These are phyloP conservation scores for Mycetomoellerius zeteki DNA, from an alignment of 1,140 invertebrate species.

Conservation along the genomic window DNA sequence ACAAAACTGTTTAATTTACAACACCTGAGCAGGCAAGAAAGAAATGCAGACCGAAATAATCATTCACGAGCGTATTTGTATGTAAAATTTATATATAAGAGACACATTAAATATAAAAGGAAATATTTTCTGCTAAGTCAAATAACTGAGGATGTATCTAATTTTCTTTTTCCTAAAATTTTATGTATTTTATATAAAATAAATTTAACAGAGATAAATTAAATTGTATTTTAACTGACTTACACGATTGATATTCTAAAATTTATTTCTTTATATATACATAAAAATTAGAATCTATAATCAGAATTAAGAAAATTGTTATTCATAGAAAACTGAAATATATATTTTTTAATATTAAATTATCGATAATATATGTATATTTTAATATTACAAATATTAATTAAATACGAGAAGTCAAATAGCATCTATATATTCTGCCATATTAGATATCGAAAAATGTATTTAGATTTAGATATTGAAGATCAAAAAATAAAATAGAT, in stretches of 20 bases:
- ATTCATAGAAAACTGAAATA: background rate
- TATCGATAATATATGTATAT: background rate
- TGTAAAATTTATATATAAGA: background rate
- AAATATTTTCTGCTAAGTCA: background rate
- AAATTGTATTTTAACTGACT: background rate
- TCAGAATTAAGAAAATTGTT: background rate
- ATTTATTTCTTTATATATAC: background rate
- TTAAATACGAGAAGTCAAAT: constrained; percentile 43
- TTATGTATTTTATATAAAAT: constrained; percentile 26
- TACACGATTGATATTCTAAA: background rate
- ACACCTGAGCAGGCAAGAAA: background rate
- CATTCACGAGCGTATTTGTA: background rate
- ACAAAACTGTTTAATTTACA: background rate
- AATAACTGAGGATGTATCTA: background rate
- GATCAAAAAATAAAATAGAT: background rate
- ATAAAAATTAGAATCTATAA: constrained; percentile 7
- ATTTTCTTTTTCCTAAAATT: constrained; percentile 15
- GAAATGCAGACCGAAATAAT: background rate
- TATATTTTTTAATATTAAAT: constrained; percentile 1
- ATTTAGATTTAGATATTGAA: constrained; percentile 3
- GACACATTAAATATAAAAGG: background rate
- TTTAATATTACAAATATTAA: background rate
- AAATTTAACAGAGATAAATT: background rate
- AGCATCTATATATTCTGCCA: background rate
- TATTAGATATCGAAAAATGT: constrained; percentile 15